Evolutionary conservation across 2,113 vertebrate genomes (phyloP).

Genomic region (Oryzias melastigma): DNA sequence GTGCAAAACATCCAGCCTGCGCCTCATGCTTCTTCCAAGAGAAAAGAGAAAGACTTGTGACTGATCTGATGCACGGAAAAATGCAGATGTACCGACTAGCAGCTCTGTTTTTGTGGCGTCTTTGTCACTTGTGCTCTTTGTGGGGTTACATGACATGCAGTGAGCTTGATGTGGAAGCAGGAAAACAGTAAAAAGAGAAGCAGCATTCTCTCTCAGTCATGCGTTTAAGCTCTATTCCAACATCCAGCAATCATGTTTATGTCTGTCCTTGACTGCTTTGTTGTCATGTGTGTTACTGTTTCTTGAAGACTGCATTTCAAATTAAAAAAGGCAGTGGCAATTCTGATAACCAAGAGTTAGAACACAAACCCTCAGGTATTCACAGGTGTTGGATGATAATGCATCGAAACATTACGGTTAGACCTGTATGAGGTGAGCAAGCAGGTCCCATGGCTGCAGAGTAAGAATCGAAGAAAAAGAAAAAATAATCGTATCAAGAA

Average conservation of each 20-base stretch:
- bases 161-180: constrained; percentile 42
- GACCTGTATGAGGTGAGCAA: too few relatives aligned
- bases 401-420: too few relatives aligned
- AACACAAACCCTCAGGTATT: too few relatives aligned
- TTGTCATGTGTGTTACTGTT: constrained; percentile 13
- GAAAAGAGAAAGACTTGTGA: constrained; percentile 31
- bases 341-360: too few relatives aligned
- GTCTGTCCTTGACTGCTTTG: constrained; percentile 13
- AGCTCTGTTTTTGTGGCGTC: constrained; percentile 32
- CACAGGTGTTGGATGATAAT: too few relatives aligned
- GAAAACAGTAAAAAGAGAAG: constrained; percentile 42
- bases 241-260: constrained; percentile 15
- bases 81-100: constrained; percentile 23
- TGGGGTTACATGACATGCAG: constrained; percentile 14
- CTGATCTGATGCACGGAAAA: constrained; percentile 36
- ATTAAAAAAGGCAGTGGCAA: neutral
- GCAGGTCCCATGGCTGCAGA: too few relatives aligned
- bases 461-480: too few relatives aligned
- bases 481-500: too few relatives aligned
- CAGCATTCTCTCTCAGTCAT: constrained; percentile 24
- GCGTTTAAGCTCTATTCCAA: constrained; percentile 18
- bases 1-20: constrained; percentile 18
- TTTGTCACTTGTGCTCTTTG: constrained; percentile 40
- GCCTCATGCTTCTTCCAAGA: constrained; percentile 14
- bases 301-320: constrained; percentile 3